Conservation (phyloP, 2,797 vertebrate species). For the Danio jaintianensis region DNA sequence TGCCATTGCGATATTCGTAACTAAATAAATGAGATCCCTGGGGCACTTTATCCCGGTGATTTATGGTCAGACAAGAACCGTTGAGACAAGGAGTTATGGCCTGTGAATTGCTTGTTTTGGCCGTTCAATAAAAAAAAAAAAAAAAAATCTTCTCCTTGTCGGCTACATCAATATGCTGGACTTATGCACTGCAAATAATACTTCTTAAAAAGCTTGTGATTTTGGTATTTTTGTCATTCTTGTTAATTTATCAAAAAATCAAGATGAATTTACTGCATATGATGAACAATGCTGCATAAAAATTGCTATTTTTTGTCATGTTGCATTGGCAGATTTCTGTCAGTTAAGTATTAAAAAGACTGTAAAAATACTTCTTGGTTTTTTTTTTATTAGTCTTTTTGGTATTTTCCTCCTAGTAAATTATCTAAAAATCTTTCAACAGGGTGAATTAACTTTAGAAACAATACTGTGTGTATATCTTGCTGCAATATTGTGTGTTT, state of each 20-base stretch:
- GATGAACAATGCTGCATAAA: too few species aligned
- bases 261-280: too few species aligned
- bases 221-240: too few species aligned
- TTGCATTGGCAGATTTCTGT: too few species aligned
- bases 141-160: constrained; percentile 71
- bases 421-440: background rate
- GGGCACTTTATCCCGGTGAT: constrained; percentile 77
- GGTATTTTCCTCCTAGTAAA: background rate
- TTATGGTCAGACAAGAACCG: constrained; percentile 82
- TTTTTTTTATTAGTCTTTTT: background rate
- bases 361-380: too few species aligned
- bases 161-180: constrained; percentile 55
- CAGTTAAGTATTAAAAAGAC: too few species aligned
- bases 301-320: too few species aligned
- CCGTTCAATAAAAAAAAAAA: constrained; percentile 81
- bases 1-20: constrained; percentile 59
- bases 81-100: constrained; percentile 83
- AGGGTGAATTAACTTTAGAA: background rate
- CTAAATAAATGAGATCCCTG: constrained; percentile 73
- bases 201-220: background rate
- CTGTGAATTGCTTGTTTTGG: constrained; percentile 85
- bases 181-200: constrained; percentile 31
- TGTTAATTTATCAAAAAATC: too few species aligned
- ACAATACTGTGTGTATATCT: too few species aligned
- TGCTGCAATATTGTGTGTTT: too few species aligned